A percentile compares a stretch with the other conserved stretches of the same genome.
These are phyloP conservation scores for Clarias macrocephalus DNA, from an alignment of 2,113 vertebrate genomes.

Conservation along the genomic window DNA sequence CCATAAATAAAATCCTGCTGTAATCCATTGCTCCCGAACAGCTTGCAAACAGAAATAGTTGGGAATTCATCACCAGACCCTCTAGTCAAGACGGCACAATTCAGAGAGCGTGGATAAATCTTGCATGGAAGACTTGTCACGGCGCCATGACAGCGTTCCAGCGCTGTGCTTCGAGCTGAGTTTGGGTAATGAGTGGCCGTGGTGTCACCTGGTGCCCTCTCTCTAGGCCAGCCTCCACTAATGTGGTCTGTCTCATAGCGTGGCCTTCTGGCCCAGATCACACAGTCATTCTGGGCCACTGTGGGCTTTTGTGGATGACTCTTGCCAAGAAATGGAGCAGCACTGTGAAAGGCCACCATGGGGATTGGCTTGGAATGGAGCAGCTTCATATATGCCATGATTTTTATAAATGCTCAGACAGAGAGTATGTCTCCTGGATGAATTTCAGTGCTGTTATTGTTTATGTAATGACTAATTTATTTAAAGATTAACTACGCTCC, in stretches of 20 bases:
- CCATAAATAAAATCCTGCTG: slow-evolving; percentile 56
- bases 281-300: slow-evolving; percentile 22
- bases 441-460: slow-evolving; percentile 10
- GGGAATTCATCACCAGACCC: slow-evolving; percentile 51
- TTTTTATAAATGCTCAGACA: slow-evolving; percentile 24
- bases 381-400: not conserved
- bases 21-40: slow-evolving; percentile 46
- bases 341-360: not conserved
- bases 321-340: slow-evolving; percentile 19
- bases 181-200: slow-evolving; percentile 47
- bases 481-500: not conserved
- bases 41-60: slow-evolving; percentile 52
- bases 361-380: slow-evolving; percentile 20
- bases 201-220: slow-evolving; percentile 46
- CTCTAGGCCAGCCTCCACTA: slow-evolving; percentile 48
- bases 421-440: not conserved
- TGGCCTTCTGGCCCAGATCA: slow-evolving; percentile 36
- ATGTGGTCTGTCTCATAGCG: slow-evolving; percentile 40
- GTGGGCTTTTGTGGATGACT: slow-evolving; percentile 31
- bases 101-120: slow-evolving; percentile 47
- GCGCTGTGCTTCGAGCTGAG: slow-evolving; percentile 40
- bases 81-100: slow-evolving; percentile 47
- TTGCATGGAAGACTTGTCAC: slow-evolving; percentile 47
- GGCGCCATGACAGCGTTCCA: slow-evolving; percentile 20
- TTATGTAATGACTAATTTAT: slow-evolving; percentile 7